These are phyloP conservation scores for Chamaea fasciata DNA, from an alignment of 2,113 vertebrate species.

Conservation along the genomic window DNA sequence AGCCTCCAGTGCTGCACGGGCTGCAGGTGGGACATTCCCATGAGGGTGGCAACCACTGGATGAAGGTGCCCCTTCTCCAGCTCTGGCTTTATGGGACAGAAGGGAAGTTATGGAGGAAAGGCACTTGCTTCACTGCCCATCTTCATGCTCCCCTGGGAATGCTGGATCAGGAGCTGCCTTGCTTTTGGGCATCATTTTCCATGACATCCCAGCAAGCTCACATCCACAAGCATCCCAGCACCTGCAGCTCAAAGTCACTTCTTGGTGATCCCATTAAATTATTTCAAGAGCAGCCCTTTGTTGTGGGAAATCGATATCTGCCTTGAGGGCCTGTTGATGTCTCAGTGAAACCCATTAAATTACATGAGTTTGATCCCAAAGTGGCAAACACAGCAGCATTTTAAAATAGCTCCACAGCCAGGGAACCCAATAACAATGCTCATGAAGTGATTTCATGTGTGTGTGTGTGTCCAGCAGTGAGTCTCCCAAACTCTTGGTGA, in stretches of 20 bases:
- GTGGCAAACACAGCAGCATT: neutral
- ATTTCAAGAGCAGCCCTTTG: neutral
- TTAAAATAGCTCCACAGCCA: neutral
- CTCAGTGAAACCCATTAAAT: neutral
- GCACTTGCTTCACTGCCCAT: neutral
- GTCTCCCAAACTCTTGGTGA: neutral
- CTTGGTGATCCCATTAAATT: neutral
- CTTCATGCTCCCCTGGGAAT: neutral
- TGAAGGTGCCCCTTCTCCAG: neutral
- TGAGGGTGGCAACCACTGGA: accelerated
- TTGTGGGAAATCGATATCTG: neutral
- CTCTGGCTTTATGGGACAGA: neutral
- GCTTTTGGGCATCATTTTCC: neutral
- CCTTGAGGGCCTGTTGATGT: neutral
- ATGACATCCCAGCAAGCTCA: neutral
- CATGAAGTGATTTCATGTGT: neutral
- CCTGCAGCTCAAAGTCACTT: neutral
- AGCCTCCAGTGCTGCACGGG: accelerated
- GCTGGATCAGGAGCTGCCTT: neutral
- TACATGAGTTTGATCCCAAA: neutral
- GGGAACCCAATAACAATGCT: neutral
- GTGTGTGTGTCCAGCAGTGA: neutral
- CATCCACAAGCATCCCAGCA: accelerated
- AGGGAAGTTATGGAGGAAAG: neutral
- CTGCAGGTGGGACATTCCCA: neutral